Base-by-base conservation (phyloP, 2,888 invertebrate species). In the Tetheella fluctuosa region DNA sequence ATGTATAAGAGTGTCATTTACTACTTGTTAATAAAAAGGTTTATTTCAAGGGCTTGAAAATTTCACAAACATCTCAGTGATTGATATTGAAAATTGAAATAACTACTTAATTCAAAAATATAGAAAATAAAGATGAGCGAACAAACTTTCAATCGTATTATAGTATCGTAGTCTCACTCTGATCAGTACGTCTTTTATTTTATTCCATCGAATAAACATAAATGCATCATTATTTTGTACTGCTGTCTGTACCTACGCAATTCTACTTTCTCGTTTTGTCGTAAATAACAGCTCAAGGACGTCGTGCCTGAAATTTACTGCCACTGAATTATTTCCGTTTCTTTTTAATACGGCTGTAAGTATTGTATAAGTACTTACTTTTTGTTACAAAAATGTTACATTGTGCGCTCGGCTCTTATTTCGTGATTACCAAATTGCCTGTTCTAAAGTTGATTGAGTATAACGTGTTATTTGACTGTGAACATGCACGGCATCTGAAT, bases 11-110 rank as follows among this genome's bases (percentile, higher is more conserved):
- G 64, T 68, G 60, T 58, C 61, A 17, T 48, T 61, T 58, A 64
- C 59, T 64, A 59, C 60, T 73, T 64, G 71, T 71, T 39, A 39
- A n/a, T n/a, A n/a, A n/a, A 6, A n/a, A 17, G n/a, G 42, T 6
- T 15, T 37, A 15, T 37, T 13, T 37, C 13, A 15, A 39, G 39
- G 39, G 39, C 39, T 39, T 39, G 3, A n/a, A 34, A 34, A 8
- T 39, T 5, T n/a, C n/a, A n/a, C 7, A 37, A 37, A 37, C 37
- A 37, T n/a, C 6, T 39, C 6, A 7, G n/a, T 39, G n/a, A 39
- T 39, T n/a, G 4, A n/a, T 39, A n/a, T 39, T 6, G 7, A 37
- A 37, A 37, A 37, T 34, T 34, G 34, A 6, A 6, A 28, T 28
- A 28, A 30, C 30, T 10, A 30, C 7, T 8, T 30, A 8, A 30